Evolutionary conservation across 2,113 vertebrate species (phyloP).

Genomic region (Puma concolor): DNA sequence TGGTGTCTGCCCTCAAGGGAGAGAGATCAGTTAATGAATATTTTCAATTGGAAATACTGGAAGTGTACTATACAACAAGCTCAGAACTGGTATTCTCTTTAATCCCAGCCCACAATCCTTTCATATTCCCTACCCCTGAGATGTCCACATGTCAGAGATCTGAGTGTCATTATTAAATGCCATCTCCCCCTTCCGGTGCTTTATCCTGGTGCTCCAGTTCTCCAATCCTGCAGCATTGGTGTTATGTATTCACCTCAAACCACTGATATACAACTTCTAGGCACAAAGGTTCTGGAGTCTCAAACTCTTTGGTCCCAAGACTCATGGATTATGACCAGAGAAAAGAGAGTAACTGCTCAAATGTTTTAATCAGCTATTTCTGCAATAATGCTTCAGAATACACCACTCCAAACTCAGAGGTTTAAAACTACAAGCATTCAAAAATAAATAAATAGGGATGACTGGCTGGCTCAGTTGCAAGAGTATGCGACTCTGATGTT

Average conservation of each 20-base stretch:
- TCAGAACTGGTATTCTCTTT: background rate
- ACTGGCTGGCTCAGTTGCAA: background rate
- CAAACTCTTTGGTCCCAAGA: background rate
- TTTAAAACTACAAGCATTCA: background rate
- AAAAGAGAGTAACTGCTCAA: background rate
- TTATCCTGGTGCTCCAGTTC: background rate
- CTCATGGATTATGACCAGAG: background rate
- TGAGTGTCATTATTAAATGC: background rate
- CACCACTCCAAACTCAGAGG: background rate
- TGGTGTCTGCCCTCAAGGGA: background rate
- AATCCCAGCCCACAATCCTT: background rate
- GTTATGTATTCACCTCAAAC: background rate
- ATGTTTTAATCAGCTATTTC: background rate
- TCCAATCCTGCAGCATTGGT: background rate
- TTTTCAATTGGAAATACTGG: background rate
- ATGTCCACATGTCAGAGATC: background rate
- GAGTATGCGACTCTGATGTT: background rate
- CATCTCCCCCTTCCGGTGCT: background rate
- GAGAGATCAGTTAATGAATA: background rate
- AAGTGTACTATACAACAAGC: background rate
- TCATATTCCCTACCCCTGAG: background rate
- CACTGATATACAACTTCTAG: background rate
- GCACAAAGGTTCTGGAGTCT: background rate
- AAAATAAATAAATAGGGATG: background rate
- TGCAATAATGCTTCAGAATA: background rate